Evolutionary conservation across 2,888 invertebrate species (phyloP).

Genomic region (Leptinotarsa tumamoca): DNA sequence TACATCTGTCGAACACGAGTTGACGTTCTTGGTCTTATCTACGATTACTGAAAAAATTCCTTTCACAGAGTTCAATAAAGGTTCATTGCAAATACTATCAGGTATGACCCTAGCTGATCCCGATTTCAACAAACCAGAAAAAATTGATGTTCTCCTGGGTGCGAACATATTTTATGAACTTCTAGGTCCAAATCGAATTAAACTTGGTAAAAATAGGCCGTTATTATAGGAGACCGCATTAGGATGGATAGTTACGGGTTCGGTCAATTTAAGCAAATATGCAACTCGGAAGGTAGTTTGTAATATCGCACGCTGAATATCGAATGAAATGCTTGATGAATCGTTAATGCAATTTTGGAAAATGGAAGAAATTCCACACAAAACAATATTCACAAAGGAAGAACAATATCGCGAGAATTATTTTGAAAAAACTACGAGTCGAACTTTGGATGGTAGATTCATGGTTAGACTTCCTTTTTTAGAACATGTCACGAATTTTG

Average conservation of each 20-base stretch:
- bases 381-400: too few relatives aligned
- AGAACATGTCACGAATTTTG: background rate
- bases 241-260: slow-evolving; percentile 17
- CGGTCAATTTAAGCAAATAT: too few relatives aligned
- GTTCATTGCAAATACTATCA: background rate
- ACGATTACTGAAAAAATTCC: slow-evolving; percentile 19
- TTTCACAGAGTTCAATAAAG: slow-evolving; percentile 7
- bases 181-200: background rate
- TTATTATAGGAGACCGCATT: slow-evolving; percentile 14
- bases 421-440: background rate
- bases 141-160: slow-evolving; percentile 14
- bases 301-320: too few relatives aligned
- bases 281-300: too few relatives aligned
- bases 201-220: slow-evolving; percentile 19
- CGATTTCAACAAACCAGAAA: slow-evolving; percentile 16
- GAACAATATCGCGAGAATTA: background rate
- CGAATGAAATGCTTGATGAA: too few relatives aligned
- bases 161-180: slow-evolving; percentile 23
- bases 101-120: slow-evolving; percentile 12
- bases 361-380: too few relatives aligned
- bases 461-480: background rate
- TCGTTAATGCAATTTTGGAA: too few relatives aligned
- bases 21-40: slow-evolving; percentile 17
- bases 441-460: background rate
- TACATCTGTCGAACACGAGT: background rate